Base-by-base conservation (phyloP, 1,140 invertebrate species). In the Pectinophora gossypiella region DNA sequence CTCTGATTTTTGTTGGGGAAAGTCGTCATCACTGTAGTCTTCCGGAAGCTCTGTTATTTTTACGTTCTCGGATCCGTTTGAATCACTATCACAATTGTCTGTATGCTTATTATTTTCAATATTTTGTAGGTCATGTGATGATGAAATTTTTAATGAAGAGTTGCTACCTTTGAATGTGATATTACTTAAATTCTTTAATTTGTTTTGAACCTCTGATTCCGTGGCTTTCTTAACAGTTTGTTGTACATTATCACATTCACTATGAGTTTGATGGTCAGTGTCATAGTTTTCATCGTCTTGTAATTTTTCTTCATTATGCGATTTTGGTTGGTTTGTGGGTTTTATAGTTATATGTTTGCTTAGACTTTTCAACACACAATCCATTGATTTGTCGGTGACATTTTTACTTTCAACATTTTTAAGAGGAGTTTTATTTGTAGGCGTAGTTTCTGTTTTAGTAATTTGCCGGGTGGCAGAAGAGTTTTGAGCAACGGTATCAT, bases 151-250 rank as follows among this genome's bases (percentile, higher is more conserved):
- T 16, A 59, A 51, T 19, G 66, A 61, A 15, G 61, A 58, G 57
- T 63, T 79, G 36, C 62, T 57, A 6, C 76, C 61, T 56, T 78
- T 84, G 4, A 82, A 48, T 48, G 68, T 80, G 19, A 82, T 69
- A 48, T 82, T 66, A 43, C 80, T 55, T 45, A 84, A 62, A 51
- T 67, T 72, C 57, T 79, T 75, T 47, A 83, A 63, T 16, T 67
- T 72, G 16, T 80, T 68, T 56, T 76, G 67, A 20, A 80, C 9
- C 5, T 27, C 12, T 27, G 12, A 12, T 27, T 5, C 5, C 12
- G 23, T 27, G 12, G 23, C 12, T 27, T 27, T 27, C 23, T 27
- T 12, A 27, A 27, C 23, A 27, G 23, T 5, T 27, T 12, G 5
- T 27, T 27, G 23, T 12, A 27, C 12, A 27, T 5, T 27, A 6